Conservation (phyloP, 37 sponge, comb jelly and placozoan species). For the Halisarca cf. caerulea region DNA sequence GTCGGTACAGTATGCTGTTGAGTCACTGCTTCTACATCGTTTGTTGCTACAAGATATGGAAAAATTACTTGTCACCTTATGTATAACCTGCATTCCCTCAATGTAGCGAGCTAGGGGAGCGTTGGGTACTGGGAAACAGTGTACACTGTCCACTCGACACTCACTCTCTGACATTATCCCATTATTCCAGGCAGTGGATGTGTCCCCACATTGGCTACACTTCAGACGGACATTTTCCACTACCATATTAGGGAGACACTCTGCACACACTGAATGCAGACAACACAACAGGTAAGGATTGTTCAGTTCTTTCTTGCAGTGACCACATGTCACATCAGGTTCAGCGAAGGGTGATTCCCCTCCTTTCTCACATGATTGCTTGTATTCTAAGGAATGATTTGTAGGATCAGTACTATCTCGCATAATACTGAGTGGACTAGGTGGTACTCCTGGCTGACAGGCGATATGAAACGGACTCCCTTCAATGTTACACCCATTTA, state of each 20-base stretch:
- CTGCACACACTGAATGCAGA: constrained; percentile 17
- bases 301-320: not conserved
- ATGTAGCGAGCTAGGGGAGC: not conserved
- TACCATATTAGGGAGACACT: not conserved
- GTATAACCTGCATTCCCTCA: not conserved
- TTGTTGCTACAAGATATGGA: not conserved
- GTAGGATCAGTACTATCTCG: too few species aligned
- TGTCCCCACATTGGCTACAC: not conserved
- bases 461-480: too few species aligned
- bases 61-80: not conserved
- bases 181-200: not conserved
- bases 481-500: too few species aligned
- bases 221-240: not conserved
- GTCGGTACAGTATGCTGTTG: not conserved
- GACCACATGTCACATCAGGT: not conserved
- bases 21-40: not conserved
- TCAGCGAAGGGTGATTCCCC: too few species aligned
- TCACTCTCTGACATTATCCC: too few species aligned
- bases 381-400: too few species aligned
- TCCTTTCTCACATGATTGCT: too few species aligned
- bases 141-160: not conserved
- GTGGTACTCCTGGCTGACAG: too few species aligned
- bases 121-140: not conserved
- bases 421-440: too few species aligned
- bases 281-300: constrained; percentile 8